Evolutionary conservation across 1,140 invertebrate genomes (phyloP).

Genomic region (Ostrea denselamellosa): DNA sequence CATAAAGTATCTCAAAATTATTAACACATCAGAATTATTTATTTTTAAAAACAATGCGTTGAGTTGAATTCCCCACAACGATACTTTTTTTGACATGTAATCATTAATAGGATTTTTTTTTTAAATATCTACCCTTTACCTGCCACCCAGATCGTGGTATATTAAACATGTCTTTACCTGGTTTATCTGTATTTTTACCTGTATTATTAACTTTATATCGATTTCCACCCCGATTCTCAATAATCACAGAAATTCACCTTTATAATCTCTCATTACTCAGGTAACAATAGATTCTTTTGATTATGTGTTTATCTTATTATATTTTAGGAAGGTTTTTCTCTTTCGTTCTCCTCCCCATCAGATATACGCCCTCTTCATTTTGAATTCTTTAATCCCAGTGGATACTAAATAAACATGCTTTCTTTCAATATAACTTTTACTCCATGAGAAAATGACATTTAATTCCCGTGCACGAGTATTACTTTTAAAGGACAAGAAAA

Average conservation of each 20-base stretch:
- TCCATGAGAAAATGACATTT: conserved; percentile 33
- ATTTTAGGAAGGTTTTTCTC: not conserved
- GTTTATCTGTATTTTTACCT: no score
- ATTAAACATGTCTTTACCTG: no score
- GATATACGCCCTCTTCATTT: not conserved
- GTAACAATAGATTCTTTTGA: not conserved
- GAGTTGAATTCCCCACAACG: no score
- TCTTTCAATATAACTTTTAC: conserved; percentile 1
- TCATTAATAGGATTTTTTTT: no score
- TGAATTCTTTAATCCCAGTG: not conserved
- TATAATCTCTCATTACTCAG: not conserved
- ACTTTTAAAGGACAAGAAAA: not conserved
- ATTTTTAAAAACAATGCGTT: no score
- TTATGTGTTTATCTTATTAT: not conserved
- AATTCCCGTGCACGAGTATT: conserved; percentile 13
- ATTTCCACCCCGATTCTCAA: not conserved
- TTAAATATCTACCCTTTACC: no score
- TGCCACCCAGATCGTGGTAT: no score
- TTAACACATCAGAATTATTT: no score
- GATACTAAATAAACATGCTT: conserved; percentile 3
- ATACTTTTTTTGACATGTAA: no score
- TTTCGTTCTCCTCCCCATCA: not conserved
- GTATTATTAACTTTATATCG: not conserved
- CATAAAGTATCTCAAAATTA: no score
- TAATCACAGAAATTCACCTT: not conserved